phyloP scores from a whole-genome alignment of 2,113 vertebrate genomes.

The Probosciger aterrimus region DNA sequence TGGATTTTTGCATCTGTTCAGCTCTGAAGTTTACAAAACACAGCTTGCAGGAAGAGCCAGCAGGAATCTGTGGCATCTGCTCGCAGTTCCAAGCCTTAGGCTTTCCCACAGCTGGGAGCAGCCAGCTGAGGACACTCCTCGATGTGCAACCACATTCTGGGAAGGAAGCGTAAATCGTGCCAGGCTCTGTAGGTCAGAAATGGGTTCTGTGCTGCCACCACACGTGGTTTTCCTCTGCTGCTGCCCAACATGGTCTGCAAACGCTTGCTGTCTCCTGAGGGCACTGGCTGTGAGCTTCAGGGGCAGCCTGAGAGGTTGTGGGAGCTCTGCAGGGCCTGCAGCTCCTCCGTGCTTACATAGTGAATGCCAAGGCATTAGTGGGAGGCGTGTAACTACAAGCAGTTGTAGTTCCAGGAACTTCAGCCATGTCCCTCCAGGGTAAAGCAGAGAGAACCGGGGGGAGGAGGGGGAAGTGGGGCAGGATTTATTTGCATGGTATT shows the following conservation, averaged over 20 bases:
- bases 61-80: not conserved
- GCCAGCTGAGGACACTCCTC: not conserved
- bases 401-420: not conserved
- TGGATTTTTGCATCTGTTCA: not conserved
- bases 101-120: not conserved
- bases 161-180: not conserved
- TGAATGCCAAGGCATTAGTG: not conserved
- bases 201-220: not conserved
- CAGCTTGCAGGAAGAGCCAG: not conserved
- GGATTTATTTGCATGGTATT: not conserved
- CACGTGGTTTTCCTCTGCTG: not conserved
- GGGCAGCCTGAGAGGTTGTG: not conserved
- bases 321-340: not conserved
- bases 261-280: not conserved
- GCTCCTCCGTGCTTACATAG: not conserved
- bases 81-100: not conserved
- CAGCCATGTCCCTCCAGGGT: accelerated
- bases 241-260: accelerated
- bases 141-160: accelerated
- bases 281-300: not conserved
- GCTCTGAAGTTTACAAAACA: not conserved
- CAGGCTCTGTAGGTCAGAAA: accelerated
- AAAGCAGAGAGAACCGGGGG: not conserved
- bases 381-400: not conserved
- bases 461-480: not conserved